These are phyloP conservation scores for Sphaerophoria taeniata DNA, from an alignment of 2,888 invertebrate species.

Conservation along the genomic window DNA sequence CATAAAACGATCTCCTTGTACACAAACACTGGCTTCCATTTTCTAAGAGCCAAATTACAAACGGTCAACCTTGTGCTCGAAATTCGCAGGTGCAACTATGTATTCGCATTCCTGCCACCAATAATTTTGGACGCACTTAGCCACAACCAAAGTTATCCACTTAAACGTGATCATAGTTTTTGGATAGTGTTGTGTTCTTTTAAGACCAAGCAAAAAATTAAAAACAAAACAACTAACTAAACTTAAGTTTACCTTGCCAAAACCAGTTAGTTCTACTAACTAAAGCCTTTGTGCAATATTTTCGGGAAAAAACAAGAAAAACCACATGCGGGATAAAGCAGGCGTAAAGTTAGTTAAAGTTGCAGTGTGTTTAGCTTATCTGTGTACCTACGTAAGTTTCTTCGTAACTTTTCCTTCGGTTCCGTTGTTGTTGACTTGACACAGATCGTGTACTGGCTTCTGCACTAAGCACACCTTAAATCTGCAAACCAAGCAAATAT, in stretches of 20 bases:
- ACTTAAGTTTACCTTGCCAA: conserved; percentile 15
- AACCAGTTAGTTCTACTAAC: conserved; percentile 43
- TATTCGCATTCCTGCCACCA: conserved; percentile 40
- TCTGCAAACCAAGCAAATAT: neutral
- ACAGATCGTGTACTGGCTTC: conserved; percentile 45
- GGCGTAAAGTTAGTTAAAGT: neutral
- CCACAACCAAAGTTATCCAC: conserved; percentile 8
- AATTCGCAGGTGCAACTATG: conserved; percentile 28
- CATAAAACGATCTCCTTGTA: no score
- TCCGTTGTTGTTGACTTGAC: conserved; percentile 47
- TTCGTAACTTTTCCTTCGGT: conserved; percentile 34
- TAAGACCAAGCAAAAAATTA: no score
- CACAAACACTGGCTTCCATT: no score
- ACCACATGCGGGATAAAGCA: conserved; percentile 35
- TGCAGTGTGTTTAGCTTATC: neutral
- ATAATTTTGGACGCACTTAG: conserved; percentile 18
- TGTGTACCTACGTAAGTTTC: neutral
- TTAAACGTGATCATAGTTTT: conserved; percentile 4
- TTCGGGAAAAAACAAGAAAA: conserved; percentile 46
- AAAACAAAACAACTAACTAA: neutral
- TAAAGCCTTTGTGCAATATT: conserved; percentile 48
- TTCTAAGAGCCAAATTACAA: neutral
- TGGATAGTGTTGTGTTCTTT: conserved; percentile 2
- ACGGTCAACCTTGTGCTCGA: conserved; percentile 43
- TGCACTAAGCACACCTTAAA: conserved; percentile 7